Percentiles rank a stretch among this genome's conserved stretches.
Conservation (phyloP, 2,888 invertebrate genomes). For the Drosophila birchii region DNA sequence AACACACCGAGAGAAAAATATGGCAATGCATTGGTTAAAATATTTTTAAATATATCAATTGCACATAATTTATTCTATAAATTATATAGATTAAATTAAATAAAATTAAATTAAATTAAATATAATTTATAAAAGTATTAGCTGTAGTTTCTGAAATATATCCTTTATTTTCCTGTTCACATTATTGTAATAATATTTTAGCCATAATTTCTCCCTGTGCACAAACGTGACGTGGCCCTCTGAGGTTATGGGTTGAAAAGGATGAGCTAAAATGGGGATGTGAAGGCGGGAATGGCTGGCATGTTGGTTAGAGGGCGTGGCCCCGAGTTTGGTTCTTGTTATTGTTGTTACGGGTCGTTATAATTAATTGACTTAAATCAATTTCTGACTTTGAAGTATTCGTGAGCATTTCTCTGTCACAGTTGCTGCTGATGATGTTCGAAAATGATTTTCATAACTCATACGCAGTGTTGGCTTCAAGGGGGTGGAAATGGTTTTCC, state of each 20-base stretch:
- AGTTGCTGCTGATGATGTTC: conserved; percentile 53
- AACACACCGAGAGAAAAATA: conserved; percentile 10
- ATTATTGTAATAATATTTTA: not conserved
- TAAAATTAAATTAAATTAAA: too few species aligned
- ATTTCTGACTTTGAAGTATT: conserved; percentile 81
- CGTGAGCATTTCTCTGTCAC: conserved; percentile 62
- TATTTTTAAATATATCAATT: too few species aligned
- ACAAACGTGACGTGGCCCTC: conserved; percentile 20
- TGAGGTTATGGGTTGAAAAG: conserved; percentile 3
- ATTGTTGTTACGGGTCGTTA: conserved; percentile 60
- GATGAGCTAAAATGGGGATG: conserved; percentile 2
- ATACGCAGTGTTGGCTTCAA: conserved; percentile 55
- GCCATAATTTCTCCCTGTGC: not conserved
- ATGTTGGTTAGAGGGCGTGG: conserved; percentile 13
- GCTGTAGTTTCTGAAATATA: not conserved
- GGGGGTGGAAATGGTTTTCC: conserved; percentile 14
- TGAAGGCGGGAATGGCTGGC: not conserved
- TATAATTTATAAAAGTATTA: not conserved
- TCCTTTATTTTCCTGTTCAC: too few species aligned
- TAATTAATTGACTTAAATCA: conserved; percentile 82
- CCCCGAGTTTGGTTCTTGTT: conserved; percentile 39
- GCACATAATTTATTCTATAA: too few species aligned
- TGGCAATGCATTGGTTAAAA: not conserved
- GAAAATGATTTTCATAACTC: conserved; percentile 75
- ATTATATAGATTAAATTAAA: too few species aligned